These are phyloP conservation scores for Macroramphosus scolopax DNA, from an alignment of 2,797 vertebrate species.

Conservation along the genomic window DNA sequence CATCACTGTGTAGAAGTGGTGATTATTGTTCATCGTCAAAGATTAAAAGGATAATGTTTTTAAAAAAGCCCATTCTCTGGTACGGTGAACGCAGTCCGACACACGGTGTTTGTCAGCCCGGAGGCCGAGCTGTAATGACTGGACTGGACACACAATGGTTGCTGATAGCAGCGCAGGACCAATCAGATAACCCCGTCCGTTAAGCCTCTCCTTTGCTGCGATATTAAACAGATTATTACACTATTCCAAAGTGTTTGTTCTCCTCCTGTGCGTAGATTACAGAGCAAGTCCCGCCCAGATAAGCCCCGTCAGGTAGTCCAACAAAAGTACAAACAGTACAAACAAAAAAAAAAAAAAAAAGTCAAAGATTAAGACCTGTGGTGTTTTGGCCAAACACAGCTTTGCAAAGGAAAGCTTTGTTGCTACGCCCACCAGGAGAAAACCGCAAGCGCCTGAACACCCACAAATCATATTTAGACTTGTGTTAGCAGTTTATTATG, in stretches of 20 bases:
- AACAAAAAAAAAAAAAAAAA: conserved; percentile 71
- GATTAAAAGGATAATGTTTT: conserved; percentile 24
- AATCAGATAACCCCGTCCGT: conserved; percentile 80
- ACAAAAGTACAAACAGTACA: conserved; percentile 44
- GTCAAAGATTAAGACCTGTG: conserved; percentile 74
- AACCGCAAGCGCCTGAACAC: conserved; percentile 82
- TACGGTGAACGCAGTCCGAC: conserved; percentile 52
- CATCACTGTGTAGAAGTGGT: no score
- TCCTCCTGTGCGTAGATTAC: conserved; percentile 84
- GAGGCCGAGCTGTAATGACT: conserved; percentile 76
- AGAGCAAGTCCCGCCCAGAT: conserved; percentile 85
- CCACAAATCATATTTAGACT: conserved; percentile 89
- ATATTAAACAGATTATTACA: conserved; percentile 85
- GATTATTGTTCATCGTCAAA: not conserved
- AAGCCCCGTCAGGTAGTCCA: conserved; percentile 82
- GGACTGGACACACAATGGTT: conserved; percentile 76
- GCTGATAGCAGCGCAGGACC: conserved; percentile 80
- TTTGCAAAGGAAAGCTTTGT: conserved; percentile 79
- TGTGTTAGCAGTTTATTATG: conserved; percentile 79
- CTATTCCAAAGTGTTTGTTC: conserved; percentile 83
- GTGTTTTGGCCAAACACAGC: conserved; percentile 79
- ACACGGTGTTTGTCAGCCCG: conserved; percentile 73
- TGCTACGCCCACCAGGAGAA: conserved; percentile 80
- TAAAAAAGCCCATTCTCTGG: conserved; percentile 15
- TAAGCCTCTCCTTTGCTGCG: conserved; percentile 84